Percentiles rank a stretch among this genome's conserved stretches.
phyloP scores from a whole-genome alignment of 2,113 vertebrate species.

The Pangasianodon hypophthalmus region DNA sequence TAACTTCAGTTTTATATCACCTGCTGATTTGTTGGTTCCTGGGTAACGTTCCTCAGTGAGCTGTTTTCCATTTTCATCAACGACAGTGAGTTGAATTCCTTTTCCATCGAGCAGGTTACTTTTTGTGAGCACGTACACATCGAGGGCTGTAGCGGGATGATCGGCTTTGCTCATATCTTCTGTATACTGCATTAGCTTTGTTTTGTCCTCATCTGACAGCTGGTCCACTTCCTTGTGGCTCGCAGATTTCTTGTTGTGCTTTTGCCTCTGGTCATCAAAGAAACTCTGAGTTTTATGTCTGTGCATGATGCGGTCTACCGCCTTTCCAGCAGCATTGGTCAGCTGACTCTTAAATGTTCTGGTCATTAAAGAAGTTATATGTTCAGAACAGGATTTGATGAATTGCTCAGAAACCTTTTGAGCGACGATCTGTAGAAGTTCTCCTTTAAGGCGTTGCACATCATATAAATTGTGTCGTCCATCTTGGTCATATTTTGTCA shows the following conservation, averaged over 20 bases:
- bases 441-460: conserved; percentile 26
- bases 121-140: conserved; percentile 47
- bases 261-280: conserved; percentile 39
- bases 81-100: conserved; percentile 25
- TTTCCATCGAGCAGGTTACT: conserved; percentile 38
- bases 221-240: background rate
- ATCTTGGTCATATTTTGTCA: conserved; percentile 28
- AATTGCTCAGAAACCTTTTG: conserved; percentile 20
- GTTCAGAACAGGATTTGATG: conserved; percentile 12
- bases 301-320: background rate
- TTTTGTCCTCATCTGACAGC: conserved; percentile 12
- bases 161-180: conserved; percentile 9
- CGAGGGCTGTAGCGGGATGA: conserved; percentile 21
- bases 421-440: conserved; percentile 2
- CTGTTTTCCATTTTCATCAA: conserved; percentile 36
- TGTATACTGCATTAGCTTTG: conserved; percentile 5
- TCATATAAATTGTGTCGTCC: conserved; percentile 36
- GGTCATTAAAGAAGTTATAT: background rate
- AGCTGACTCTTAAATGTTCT: background rate
- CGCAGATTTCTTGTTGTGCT: conserved; percentile 24
- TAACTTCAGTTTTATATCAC: conserved; percentile 38
- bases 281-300: conserved; percentile 33
- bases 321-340: background rate
- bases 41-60: conserved; percentile 36
- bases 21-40: conserved; percentile 31